These are phyloP conservation scores for Heliconius cydno DNA, from an alignment of 2,888 invertebrate species.

Conservation along the genomic window DNA sequence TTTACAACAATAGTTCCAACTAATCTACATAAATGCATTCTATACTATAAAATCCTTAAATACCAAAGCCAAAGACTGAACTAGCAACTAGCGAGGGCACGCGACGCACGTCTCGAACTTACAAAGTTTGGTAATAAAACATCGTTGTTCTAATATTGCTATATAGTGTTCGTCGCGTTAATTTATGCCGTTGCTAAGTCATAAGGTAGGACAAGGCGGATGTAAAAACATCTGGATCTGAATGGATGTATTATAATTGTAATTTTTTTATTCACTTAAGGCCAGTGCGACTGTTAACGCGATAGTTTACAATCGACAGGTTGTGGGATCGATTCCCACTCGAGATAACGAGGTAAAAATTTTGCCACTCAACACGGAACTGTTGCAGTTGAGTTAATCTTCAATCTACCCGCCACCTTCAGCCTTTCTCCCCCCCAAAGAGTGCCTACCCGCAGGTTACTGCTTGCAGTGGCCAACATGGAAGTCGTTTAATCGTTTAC, in stretches of 20 bases:
- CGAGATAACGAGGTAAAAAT: too few species aligned
- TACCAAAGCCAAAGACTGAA: constrained; percentile 28
- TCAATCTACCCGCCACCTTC: too few species aligned
- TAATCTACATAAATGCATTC: constrained; percentile 15
- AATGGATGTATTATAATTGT: constrained; percentile 2
- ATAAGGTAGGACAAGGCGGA: constrained; percentile 73
- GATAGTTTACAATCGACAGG: too few species aligned
- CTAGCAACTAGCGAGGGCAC: constrained; percentile 32
- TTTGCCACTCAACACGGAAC: too few species aligned
- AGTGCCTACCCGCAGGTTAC: too few species aligned
- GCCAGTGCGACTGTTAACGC: too few species aligned
- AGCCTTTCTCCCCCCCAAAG: too few species aligned
- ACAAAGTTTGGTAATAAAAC: constrained; percentile 76
- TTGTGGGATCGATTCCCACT: too few species aligned
- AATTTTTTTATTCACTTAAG: too few species aligned
- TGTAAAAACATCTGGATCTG: constrained; percentile 38
- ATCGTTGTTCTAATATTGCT: constrained; percentile 79
- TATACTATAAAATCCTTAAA: neutral
- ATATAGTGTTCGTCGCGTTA: constrained; percentile 76
- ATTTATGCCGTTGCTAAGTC: constrained; percentile 80
- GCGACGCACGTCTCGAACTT: constrained; percentile 59
- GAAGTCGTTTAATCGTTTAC: too few species aligned
- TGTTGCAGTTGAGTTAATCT: too few species aligned
- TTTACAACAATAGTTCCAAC: neutral
- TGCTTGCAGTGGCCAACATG: too few species aligned